phyloP scores from a whole-genome alignment of 1,140 invertebrate species.

The Caenorhabditis latens region DNA sequence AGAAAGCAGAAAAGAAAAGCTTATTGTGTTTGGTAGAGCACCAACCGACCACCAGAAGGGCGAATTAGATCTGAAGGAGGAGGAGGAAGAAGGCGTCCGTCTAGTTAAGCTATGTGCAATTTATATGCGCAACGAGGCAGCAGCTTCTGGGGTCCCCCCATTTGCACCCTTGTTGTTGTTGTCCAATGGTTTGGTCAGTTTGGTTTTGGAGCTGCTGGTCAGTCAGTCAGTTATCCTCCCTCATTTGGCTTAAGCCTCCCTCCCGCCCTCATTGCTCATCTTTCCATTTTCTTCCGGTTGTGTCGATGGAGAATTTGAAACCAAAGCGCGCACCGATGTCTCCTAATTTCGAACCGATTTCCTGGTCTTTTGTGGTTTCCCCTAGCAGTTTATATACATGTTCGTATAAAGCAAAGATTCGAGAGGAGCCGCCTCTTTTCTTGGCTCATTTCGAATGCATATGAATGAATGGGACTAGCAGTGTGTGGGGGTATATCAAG shows the following conservation, averaged over 20 bases:
- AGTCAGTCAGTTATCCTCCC: not conserved
- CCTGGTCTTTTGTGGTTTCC: not conserved
- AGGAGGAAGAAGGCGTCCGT: not conserved
- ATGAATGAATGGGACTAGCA: not conserved
- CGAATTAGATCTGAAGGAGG: constrained; percentile 31
- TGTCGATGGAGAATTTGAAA: not conserved
- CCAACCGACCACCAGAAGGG: not conserved
- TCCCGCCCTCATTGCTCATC: not conserved
- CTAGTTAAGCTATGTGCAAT: constrained; percentile 54
- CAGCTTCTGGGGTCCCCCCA: not conserved
- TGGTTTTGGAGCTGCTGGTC: not conserved
- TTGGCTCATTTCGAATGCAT: constrained; percentile 40
- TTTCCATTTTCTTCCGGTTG: not conserved
- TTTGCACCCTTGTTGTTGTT: constrained; percentile 24
- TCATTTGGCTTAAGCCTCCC: not conserved
- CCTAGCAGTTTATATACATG: too few species aligned
- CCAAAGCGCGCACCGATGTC: not conserved
- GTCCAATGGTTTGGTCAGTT: not conserved
- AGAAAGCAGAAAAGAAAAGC: not conserved
- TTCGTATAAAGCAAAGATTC: not conserved
- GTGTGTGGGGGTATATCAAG: constrained; percentile 17
- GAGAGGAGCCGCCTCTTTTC: not conserved
- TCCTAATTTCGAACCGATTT: not conserved
- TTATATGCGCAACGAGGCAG: constrained; percentile 7
- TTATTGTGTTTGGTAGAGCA: constrained; percentile 26